Percentiles rank a stretch among this genome's conserved stretches.
Evolutionary conservation across 2,797 vertebrate genomes (phyloP).

Genomic region (Periophthalmus magnuspinnatus): DNA sequence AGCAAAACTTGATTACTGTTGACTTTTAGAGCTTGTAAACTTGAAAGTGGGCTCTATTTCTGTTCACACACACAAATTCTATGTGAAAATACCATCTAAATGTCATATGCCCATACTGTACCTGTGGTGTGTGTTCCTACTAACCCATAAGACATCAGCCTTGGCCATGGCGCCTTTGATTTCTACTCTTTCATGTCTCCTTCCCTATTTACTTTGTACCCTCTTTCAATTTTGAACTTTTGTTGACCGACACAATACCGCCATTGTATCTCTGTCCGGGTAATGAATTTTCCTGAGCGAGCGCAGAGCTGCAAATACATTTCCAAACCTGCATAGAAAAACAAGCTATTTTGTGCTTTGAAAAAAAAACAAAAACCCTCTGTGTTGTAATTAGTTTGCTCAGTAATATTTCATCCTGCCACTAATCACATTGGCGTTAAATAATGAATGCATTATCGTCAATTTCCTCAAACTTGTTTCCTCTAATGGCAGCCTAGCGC

Average conservation of each 20-base stretch:
- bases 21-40: slow-evolving; percentile 37
- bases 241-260: slow-evolving; percentile 12
- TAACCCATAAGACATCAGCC: slow-evolving; percentile 50
- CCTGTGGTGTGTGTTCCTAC: slow-evolving; percentile 20
- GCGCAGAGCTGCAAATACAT: background rate
- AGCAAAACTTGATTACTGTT: slow-evolving; percentile 25
- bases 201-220: slow-evolving; percentile 1
- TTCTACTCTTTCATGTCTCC: slow-evolving; percentile 16
- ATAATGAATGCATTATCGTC: slow-evolving; percentile 12
- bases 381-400: slow-evolving; percentile 5
- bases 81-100: slow-evolving; percentile 65
- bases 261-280: slow-evolving; percentile 1
- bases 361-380: background rate
- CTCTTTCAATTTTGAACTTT: slow-evolving; percentile 5
- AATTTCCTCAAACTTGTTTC: slow-evolving; percentile 16
- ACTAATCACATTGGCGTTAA: background rate
- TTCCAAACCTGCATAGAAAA: background rate
- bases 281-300: slow-evolving; percentile 6
- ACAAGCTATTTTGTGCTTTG: background rate
- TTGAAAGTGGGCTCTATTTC: slow-evolving; percentile 42
- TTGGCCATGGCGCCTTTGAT: slow-evolving; percentile 32
- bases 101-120: slow-evolving; percentile 57
- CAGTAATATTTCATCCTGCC: background rate
- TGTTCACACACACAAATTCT: slow-evolving; percentile 23
- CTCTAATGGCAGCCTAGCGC: slow-evolving; percentile 14